These are phyloP conservation scores for Miltochrista miniata DNA, from an alignment of 2,888 invertebrate species.

Conservation along the genomic window DNA sequence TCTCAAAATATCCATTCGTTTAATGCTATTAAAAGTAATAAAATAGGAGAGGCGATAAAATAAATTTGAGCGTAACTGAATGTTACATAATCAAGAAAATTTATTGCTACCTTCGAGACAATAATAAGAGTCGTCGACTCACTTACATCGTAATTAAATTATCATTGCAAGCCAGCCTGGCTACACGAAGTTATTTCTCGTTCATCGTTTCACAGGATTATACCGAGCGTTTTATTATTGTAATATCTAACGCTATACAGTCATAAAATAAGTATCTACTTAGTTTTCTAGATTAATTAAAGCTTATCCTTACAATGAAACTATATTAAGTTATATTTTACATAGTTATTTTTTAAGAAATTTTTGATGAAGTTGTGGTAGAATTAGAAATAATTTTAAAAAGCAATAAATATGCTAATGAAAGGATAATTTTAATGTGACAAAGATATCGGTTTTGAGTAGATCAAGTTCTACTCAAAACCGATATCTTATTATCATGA, in stretches of 20 bases:
- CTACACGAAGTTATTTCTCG: constrained; percentile 54
- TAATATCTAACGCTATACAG: constrained; percentile 41
- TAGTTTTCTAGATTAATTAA: not conserved
- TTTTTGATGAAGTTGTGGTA: not conserved
- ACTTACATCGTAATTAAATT: constrained; percentile 77
- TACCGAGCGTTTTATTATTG: constrained; percentile 49
- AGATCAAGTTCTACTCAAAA: too few species aligned
- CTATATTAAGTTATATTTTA: not conserved
- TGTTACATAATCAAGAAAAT: constrained; percentile 53
- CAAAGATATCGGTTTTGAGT: too few species aligned
- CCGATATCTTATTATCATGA: too few species aligned
- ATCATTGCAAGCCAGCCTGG: constrained; percentile 73
- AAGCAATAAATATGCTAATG: too few species aligned
- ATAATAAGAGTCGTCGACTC: constrained; percentile 61
- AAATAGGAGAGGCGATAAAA: constrained; percentile 49
- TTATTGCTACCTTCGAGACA: constrained; percentile 61
- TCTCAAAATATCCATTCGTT: constrained; percentile 24
- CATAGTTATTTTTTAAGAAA: not conserved
- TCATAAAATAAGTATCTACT: constrained; percentile 2
- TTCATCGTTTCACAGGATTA: constrained; percentile 53
- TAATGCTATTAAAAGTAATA: constrained; percentile 29
- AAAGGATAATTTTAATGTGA: too few species aligned
- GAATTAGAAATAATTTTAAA: too few species aligned
- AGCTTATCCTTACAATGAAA: not conserved
- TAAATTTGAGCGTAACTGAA: constrained; percentile 9